These are phyloP conservation scores for Pelodytes ibericus DNA, from an alignment of 2,797 vertebrate species.

Conservation along the genomic window DNA sequence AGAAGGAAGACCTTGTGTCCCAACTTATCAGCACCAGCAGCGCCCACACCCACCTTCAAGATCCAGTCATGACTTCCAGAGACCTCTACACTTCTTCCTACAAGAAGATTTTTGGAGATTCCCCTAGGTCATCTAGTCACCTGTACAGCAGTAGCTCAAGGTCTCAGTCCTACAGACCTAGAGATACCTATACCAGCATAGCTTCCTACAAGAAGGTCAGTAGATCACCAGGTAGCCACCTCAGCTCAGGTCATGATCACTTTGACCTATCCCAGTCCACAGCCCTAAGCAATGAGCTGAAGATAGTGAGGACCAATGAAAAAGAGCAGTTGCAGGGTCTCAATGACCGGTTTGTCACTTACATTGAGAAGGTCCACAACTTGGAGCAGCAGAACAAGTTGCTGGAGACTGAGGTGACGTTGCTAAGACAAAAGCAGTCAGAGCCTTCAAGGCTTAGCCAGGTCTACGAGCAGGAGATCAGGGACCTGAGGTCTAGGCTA, in stretches of 20 bases:
- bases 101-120: slow-evolving; percentile 78
- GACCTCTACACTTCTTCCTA: slow-evolving; percentile 64
- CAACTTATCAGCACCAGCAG: slow-evolving; percentile 27
- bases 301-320: slow-evolving; percentile 78
- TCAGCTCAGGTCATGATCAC: slow-evolving; percentile 25
- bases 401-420: slow-evolving; percentile 76
- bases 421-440: slow-evolving; percentile 68
- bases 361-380: slow-evolving; percentile 79
- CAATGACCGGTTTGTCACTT: slow-evolving; percentile 76
- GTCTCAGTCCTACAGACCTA: slow-evolving; percentile 54
- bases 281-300: slow-evolving; percentile 76
- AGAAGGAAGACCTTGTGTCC: slow-evolving; percentile 4
- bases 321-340: slow-evolving; percentile 79
- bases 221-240: slow-evolving; percentile 66
- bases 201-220: slow-evolving; percentile 70
- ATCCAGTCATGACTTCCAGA: slow-evolving; percentile 45
- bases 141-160: slow-evolving; percentile 31
- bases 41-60: slow-evolving; percentile 44
- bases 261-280: slow-evolving; percentile 65
- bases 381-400: slow-evolving; percentile 81
- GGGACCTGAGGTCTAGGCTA: slow-evolving; percentile 74
- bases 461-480: slow-evolving; percentile 76
- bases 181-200: slow-evolving; percentile 69
- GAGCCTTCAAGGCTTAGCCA: slow-evolving; percentile 75
- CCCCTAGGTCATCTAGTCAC: slow-evolving; percentile 65